A percentile compares a stretch with the other conserved stretches of the same genome.
Conservation (phyloP, 2,113 vertebrate species). For the Brachionichthys hirsutus region DNA sequence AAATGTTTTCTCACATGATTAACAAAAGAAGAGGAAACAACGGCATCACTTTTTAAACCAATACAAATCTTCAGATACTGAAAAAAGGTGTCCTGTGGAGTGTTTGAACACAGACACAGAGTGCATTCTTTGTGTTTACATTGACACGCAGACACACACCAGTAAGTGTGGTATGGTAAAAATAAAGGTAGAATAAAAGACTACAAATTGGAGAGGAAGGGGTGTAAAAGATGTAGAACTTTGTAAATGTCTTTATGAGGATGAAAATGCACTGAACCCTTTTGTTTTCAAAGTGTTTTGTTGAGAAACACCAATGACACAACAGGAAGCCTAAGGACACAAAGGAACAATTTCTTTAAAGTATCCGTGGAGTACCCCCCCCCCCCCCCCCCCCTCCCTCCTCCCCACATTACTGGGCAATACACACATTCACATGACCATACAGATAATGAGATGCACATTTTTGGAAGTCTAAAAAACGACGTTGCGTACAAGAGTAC, state of each 20-base stretch:
- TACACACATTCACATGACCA: neutral
- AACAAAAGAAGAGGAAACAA: neutral
- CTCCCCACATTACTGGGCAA: neutral
- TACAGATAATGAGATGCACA: neutral
- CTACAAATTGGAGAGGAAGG: neutral
- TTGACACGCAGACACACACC: too few species aligned
- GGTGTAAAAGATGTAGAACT: neutral
- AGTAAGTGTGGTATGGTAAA: too few species aligned
- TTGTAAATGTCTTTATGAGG: neutral
- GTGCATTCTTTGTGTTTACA: too few species aligned
- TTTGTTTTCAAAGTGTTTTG: neutral
- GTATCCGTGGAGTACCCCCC: too few species aligned
- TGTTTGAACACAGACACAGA: neutral
- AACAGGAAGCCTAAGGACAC: too few species aligned
- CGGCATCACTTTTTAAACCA: neutral
- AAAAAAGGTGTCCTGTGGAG: neutral
- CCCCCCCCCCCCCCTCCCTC: too few species aligned
- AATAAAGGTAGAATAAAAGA: too few species aligned
- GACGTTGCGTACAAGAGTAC: too few species aligned
- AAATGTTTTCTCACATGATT: neutral
- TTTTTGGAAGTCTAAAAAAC: neutral
- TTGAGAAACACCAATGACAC: neutral
- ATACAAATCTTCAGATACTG: slow-evolving; percentile 3
- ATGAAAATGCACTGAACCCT: neutral
- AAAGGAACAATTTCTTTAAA: too few species aligned